Conservation (phyloP, 2,888 invertebrate genomes). For the Sphecodes monilicornis region DNA sequence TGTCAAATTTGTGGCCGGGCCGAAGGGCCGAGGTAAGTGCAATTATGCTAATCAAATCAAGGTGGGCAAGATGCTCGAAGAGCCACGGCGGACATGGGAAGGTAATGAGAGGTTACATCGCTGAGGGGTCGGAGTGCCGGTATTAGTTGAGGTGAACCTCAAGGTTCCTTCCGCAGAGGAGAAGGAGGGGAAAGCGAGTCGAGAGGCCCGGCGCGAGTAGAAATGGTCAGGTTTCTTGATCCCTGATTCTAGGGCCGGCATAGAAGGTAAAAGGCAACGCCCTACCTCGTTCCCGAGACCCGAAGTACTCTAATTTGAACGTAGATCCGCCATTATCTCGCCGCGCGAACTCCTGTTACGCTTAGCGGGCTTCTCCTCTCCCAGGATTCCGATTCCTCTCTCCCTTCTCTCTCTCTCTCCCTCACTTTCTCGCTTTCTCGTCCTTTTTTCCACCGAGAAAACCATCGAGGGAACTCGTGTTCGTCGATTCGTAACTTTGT, state of each 20-base stretch:
- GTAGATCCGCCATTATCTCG: slow-evolving; percentile 48
- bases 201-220: slow-evolving; percentile 21
- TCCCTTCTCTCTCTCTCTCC: too few species aligned
- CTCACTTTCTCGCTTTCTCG: neutral
- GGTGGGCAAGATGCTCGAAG: slow-evolving; percentile 77
- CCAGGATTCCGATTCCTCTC: neutral
- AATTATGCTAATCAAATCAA: slow-evolving; percentile 83
- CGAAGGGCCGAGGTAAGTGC: slow-evolving; percentile 74
- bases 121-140: slow-evolving; percentile 76
- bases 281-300: slow-evolving; percentile 60
- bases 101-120: slow-evolving; percentile 80
- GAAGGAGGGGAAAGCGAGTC: slow-evolving; percentile 23
- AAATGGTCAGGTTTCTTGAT: slow-evolving; percentile 58
- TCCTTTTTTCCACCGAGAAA: neutral
- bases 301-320: slow-evolving; percentile 69
- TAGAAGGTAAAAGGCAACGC: slow-evolving; percentile 41
- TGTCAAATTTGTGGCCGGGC: slow-evolving; percentile 73
- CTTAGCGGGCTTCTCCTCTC: neutral
- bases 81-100: slow-evolving; percentile 73
- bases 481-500: slow-evolving; percentile 28
- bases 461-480: slow-evolving; percentile 9
- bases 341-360: slow-evolving; percentile 17
- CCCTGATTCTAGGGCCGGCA: slow-evolving; percentile 26
- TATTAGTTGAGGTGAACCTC: slow-evolving; percentile 80
- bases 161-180: slow-evolving; percentile 71